Percentiles rank a stretch among this genome's conserved stretches.
These are phyloP conservation scores for Halictus ligatus DNA, from an alignment of 2,888 invertebrate species.

Conservation along the genomic window DNA sequence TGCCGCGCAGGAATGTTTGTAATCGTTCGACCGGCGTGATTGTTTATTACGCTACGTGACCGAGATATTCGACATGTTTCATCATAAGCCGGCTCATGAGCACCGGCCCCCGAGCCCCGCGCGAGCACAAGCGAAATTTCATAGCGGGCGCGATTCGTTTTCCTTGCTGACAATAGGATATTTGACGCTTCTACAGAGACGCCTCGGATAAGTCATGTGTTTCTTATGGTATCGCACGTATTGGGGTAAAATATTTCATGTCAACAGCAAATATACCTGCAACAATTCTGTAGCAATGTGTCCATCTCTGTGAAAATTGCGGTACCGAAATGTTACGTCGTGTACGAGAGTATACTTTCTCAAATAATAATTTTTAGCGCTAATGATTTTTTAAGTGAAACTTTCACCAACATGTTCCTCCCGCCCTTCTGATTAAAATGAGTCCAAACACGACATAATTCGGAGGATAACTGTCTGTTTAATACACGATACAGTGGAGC, in stretches of 20 bases:
- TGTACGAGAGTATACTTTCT: neutral
- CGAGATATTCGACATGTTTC: slow-evolving; percentile 20
- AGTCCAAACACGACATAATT: no score
- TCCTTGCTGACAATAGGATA: neutral
- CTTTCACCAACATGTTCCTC: neutral
- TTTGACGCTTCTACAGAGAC: neutral
- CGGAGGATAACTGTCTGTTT: no score
- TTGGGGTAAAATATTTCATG: neutral
- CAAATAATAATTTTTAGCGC: no score
- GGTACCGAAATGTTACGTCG: no score
- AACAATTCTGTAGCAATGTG: no score
- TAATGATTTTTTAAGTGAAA: neutral
- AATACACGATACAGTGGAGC: no score
- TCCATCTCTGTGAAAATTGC: no score
- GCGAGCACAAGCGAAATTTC: neutral
- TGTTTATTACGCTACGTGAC: slow-evolving; percentile 29
- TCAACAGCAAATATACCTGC: neutral
- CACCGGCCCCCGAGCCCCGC: neutral
- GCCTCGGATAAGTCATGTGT: neutral
- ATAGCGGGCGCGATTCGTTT: neutral
- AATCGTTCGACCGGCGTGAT: slow-evolving; percentile 14
- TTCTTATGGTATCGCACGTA: neutral
- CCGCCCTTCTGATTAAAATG: no score
- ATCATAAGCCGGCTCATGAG: neutral
- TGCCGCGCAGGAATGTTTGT: slow-evolving; percentile 28